These are phyloP conservation scores for Eueremaeus valkanovi DNA, from an alignment of 2,888 invertebrate genomes.

Conservation along the genomic window DNA sequence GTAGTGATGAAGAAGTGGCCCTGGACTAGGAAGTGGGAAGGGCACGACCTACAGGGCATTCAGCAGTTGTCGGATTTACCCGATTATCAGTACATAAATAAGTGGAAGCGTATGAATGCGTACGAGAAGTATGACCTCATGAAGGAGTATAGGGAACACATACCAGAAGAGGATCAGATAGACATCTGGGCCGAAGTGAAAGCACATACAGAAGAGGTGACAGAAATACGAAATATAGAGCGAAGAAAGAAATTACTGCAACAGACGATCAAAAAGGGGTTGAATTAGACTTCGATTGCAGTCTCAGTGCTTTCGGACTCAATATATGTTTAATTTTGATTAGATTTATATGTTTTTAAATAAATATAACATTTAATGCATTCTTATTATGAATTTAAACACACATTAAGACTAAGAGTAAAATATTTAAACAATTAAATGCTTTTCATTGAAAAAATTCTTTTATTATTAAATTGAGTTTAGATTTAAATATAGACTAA, in stretches of 20 bases:
- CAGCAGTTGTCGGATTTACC: slow-evolving; percentile 52
- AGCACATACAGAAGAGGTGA: slow-evolving; percentile 56
- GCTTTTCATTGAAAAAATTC: too few relatives aligned
- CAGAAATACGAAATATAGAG: slow-evolving; percentile 33
- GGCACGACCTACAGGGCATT: slow-evolving; percentile 68
- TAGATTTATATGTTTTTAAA: too few relatives aligned
- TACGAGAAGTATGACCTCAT: slow-evolving; percentile 83
- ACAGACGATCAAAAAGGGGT: slow-evolving; percentile 18
- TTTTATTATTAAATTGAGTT: background rate
- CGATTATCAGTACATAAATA: slow-evolving; percentile 26
- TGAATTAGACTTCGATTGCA: background rate
- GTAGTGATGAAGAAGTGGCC: slow-evolving; percentile 64
- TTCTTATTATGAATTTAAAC: too few relatives aligned
- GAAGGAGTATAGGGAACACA: slow-evolving; percentile 79
- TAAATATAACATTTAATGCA: too few relatives aligned
- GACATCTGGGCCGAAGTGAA: slow-evolving; percentile 80
- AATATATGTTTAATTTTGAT: too few relatives aligned
- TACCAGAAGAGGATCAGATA: slow-evolving; percentile 80
- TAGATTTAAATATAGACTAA: background rate
- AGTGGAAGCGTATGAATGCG: slow-evolving; percentile 44
- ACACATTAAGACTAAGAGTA: too few relatives aligned
- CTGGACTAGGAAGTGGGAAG: slow-evolving; percentile 87
- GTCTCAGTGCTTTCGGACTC: too few relatives aligned
- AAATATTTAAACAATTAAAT: too few relatives aligned
- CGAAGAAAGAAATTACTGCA: slow-evolving; percentile 41